Percentiles rank a stretch among this genome's conserved stretches.
Conservation (phyloP, 2,797 vertebrate species). For the Smutsia gigantea region DNA sequence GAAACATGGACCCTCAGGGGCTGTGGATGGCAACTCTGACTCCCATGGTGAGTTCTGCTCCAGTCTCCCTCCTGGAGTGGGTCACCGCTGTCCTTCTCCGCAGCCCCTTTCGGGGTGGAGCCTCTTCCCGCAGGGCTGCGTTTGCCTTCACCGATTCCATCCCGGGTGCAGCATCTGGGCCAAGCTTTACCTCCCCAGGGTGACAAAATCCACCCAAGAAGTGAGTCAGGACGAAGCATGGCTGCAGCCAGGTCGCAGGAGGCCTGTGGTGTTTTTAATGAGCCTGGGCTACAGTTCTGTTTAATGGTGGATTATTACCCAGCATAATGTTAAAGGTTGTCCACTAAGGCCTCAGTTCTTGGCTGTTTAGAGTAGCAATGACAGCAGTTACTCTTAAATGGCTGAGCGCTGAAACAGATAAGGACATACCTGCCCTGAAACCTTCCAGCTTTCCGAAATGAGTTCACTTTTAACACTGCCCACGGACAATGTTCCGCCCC, state of each 20-base stretch:
- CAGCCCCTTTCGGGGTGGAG: neutral
- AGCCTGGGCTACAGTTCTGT: conserved; percentile 17
- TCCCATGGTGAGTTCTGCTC: neutral
- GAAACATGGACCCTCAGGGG: neutral
- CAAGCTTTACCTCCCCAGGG: conserved; percentile 21
- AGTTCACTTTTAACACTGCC: neutral
- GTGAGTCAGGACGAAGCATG: neutral
- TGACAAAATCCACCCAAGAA: conserved; percentile 63
- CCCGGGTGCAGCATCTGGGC: neutral
- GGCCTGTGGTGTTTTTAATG: conserved; percentile 22
- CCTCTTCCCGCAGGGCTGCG: conserved; percentile 50
- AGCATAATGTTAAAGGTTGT: neutral
- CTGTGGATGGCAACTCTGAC: neutral
- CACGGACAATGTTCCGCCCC: neutral
- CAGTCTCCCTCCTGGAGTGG: neutral
- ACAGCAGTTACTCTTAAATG: neutral
- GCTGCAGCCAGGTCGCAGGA: neutral
- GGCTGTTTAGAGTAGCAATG: neutral
- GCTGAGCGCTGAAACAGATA: neutral
- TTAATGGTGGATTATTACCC: neutral
- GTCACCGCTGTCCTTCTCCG: neutral
- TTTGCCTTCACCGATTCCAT: conserved; percentile 19
- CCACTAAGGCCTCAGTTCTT: neutral
- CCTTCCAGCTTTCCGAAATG: conserved; percentile 24
- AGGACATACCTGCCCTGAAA: neutral